These are phyloP conservation scores for Oscheius sp. DNA, from an alignment of 2,888 invertebrate species.

Conservation along the genomic window DNA sequence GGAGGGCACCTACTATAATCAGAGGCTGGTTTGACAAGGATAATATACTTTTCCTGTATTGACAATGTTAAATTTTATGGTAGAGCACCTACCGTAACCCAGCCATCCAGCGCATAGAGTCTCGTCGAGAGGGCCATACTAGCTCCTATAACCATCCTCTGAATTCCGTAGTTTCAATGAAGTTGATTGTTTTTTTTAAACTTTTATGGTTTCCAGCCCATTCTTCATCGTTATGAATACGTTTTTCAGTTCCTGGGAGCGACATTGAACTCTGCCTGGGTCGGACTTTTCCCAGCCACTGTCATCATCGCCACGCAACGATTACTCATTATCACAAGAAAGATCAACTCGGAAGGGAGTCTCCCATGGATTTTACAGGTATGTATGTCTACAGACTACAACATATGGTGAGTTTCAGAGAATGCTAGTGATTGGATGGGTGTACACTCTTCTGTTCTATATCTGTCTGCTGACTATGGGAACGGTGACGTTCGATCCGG, in stretches of 20 bases:
- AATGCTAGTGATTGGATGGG: slow-evolving; percentile 7
- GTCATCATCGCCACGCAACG: slow-evolving; percentile 12
- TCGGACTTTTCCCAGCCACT: slow-evolving; percentile 26
- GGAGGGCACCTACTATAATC: too few species aligned
- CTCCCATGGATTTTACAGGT: slow-evolving; percentile 10
- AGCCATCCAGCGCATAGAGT: too few species aligned
- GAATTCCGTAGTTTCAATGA: too few species aligned
- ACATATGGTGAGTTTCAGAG: neutral
- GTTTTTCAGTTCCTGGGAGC: slow-evolving; percentile 21
- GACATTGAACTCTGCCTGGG: slow-evolving; percentile 19
- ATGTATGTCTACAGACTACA: neutral
- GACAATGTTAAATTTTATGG: too few species aligned
- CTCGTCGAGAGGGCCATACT: too few species aligned
- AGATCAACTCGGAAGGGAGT: neutral
- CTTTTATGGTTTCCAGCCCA: neutral
- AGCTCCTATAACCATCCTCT: too few species aligned
- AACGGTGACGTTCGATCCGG: slow-evolving; percentile 21
- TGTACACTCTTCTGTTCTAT: slow-evolving; percentile 15
- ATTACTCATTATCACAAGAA: neutral
- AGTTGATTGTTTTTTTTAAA: too few species aligned
- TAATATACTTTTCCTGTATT: too few species aligned
- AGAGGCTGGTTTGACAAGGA: too few species aligned
- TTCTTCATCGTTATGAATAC: neutral
- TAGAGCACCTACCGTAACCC: too few species aligned
- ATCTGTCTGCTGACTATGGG: neutral